Evolutionary conservation across 2,888 invertebrate genomes (phyloP).

Genomic region (Parnassius orleans): DNA sequence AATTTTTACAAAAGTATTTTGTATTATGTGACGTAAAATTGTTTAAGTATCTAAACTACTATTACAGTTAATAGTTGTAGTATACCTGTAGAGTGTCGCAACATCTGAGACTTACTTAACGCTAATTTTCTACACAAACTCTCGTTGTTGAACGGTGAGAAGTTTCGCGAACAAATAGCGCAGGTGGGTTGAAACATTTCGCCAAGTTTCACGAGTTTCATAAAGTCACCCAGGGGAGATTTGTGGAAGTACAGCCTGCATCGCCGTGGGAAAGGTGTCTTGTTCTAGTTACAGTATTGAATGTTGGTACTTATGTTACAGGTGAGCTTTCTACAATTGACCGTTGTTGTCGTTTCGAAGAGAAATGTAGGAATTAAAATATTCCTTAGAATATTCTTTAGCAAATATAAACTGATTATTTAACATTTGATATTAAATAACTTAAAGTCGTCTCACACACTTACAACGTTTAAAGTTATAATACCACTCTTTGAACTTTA

Average conservation of each 20-base stretch:
- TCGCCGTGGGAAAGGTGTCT: constrained; percentile 14
- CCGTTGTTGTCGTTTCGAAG: neutral
- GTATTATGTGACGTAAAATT: neutral
- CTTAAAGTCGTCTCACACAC: no score
- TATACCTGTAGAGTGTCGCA: neutral
- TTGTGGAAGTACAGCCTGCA: constrained; percentile 11
- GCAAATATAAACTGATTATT: no score
- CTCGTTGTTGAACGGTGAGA: constrained; percentile 19
- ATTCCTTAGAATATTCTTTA: no score
- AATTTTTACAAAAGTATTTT: neutral
- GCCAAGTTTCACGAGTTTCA: constrained; percentile 25
- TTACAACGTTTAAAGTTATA: no score
- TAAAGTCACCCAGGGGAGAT: constrained; percentile 24
- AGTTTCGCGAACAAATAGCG: constrained; percentile 25
- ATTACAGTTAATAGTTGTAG: constrained; percentile 11
- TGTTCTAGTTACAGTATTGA: constrained; percentile 2
- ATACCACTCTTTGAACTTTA: neutral
- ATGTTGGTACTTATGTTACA: neutral
- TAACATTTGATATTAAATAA: no score
- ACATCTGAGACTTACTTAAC: constrained; percentile 11
- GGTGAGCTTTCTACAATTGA: neutral
- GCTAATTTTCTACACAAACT: constrained; percentile 23
- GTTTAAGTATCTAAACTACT: constrained; percentile 1
- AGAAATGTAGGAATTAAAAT: neutral
- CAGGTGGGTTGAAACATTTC: constrained; percentile 25